Conservation (phyloP, 1,140 invertebrate genomes). For the Harpegnathos saltator region DNA sequence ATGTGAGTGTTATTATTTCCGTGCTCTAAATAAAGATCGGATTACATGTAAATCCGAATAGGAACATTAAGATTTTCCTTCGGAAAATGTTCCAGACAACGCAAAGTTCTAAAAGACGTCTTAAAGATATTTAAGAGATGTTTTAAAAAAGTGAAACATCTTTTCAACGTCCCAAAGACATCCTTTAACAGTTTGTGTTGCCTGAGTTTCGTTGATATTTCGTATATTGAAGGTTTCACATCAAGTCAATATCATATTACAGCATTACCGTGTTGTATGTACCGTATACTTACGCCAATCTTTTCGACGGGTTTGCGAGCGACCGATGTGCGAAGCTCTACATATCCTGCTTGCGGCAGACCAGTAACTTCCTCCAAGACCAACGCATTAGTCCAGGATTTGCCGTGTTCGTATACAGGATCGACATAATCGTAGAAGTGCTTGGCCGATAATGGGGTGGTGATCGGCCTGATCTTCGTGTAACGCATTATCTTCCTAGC, state of each 20-base stretch:
- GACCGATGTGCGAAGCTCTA: constrained; percentile 48
- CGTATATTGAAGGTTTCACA: not conserved
- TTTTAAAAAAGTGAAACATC: too few species aligned
- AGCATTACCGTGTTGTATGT: too few species aligned
- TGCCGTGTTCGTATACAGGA: constrained; percentile 73
- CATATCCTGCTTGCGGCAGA: constrained; percentile 64
- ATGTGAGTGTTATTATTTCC: not conserved
- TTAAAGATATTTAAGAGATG: too few species aligned
- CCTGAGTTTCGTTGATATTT: not conserved
- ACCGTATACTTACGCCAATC: constrained; percentile 68
- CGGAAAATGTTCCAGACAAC: too few species aligned
- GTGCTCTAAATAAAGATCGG: not conserved
- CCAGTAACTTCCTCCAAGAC: constrained; percentile 67
- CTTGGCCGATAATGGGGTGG: constrained; percentile 63
- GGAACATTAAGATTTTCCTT: not conserved
- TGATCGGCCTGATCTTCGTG: constrained; percentile 66
- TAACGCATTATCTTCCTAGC: constrained; percentile 74
- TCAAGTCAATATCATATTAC: too few species aligned
- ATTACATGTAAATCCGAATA: not conserved
- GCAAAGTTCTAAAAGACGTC: too few species aligned
- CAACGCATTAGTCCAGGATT: constrained; percentile 61
- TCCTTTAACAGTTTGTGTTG: too few species aligned
- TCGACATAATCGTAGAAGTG: constrained; percentile 75
- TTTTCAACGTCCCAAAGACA: too few species aligned
- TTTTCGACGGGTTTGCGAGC: constrained; percentile 56